Base-by-base conservation (phyloP, 2,888 invertebrate genomes). In the Dolichopus griseipennis region DNA sequence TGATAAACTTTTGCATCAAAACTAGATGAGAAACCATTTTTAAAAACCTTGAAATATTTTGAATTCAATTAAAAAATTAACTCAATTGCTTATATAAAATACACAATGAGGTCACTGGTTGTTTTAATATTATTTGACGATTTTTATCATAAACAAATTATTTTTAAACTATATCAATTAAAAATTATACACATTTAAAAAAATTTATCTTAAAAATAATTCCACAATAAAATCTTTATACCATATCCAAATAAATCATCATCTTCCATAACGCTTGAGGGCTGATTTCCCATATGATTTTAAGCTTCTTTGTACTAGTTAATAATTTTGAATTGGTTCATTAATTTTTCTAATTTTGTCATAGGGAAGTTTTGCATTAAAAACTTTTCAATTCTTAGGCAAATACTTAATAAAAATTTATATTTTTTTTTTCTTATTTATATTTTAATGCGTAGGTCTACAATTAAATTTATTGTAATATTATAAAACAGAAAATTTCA, bases 231-330 rank as follows among this genome's bases (percentile, higher is more conserved):
- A 52, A 18, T 12, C 52, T 52, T 52, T 6, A 41, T 52, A 52
- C 52, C 52, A 52, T 52, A 52, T 52, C 52, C 52, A n/a, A 52
- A 52, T 1, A 52, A 18, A 52, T 27, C 63, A 15, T 27, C 63
- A 63, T 63, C 63, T 27, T 63, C 63, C 63, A 63, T 63, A 63
- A 27, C 63, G 63, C 15, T 27, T 27, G 27, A 63, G 27, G 63
- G 27, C 15, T 63, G 15, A 27, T 63, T 63, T 52, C 52, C 52
- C 52, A 52, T 52, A 52, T 18, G 52, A 52, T 52, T 18, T 52
- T 52, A 52, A 12, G 2, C 12, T 52, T 52, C 18, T 18, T 52
- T 3, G 12, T 18, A 52, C 52, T 52, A 37, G 37, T 12, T 37
- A 37, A 7, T 10, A 7, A 52, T 18, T 52, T 18, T 52, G 18